A percentile compares a stretch with the other conserved stretches of the same genome.
Conservation (phyloP, 2,797 vertebrate species). For the Gambusia yucatana region DNA sequence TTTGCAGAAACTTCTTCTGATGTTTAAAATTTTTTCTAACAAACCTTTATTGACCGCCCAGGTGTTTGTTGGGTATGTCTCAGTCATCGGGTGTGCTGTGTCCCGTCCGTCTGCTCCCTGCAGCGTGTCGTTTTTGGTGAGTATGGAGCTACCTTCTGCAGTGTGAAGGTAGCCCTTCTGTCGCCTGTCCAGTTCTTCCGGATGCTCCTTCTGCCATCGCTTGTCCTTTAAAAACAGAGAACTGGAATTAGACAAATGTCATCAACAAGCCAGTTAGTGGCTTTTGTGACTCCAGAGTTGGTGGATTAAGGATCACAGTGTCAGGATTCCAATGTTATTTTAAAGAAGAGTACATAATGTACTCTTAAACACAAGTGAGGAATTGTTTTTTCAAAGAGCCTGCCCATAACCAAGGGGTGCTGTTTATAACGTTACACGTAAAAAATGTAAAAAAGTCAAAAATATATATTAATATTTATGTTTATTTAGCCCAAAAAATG, state of each 20-base stretch:
- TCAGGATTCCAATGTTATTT: too few species aligned
- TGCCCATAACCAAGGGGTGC: too few species aligned
- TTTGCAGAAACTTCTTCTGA: background rate
- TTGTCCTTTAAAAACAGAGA: background rate
- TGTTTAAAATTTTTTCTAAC: too few species aligned
- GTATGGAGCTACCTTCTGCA: background rate
- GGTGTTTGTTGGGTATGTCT: background rate
- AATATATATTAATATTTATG: too few species aligned
- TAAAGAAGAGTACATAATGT: too few species aligned
- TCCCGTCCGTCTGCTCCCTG: background rate
- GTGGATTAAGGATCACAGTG: too few species aligned
- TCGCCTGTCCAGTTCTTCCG: background rate
- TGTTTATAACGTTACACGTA: too few species aligned
- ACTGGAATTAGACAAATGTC: background rate
- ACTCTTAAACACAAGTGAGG: too few species aligned
- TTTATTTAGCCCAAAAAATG: too few species aligned
- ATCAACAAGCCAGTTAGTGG: background rate
- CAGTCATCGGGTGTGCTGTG: background rate
- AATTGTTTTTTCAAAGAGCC: too few species aligned
- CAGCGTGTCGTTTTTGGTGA: background rate
- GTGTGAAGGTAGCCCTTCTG: background rate
- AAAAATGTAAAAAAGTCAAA: too few species aligned
- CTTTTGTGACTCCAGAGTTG: too few species aligned
- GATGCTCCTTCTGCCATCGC: background rate
- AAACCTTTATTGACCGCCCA: background rate